A percentile compares a stretch with the other conserved stretches of the same genome.
phyloP scores from a whole-genome alignment of 2,888 invertebrate genomes.

The Pemphredon lugubris region DNA sequence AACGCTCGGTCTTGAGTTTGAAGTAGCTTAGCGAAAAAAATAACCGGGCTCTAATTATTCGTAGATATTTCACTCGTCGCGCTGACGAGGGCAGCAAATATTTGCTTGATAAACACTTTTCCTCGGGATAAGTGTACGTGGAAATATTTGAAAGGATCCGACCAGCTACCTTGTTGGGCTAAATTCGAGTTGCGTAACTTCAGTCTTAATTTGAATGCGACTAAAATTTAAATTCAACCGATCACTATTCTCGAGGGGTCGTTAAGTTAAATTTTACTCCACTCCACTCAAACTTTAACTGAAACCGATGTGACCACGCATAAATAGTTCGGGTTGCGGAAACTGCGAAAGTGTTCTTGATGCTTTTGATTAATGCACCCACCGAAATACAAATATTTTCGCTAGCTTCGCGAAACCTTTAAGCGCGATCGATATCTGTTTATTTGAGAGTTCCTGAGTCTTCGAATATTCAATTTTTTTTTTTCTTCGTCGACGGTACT shows the following conservation, averaged over 20 bases:
- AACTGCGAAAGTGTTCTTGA: conserved; percentile 8
- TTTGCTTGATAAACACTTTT: conserved; percentile 19
- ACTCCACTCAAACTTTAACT: conserved; percentile 1
- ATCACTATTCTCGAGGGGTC: conserved; percentile 33
- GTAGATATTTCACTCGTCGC: too few relatives aligned
- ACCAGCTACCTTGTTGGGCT: conserved; percentile 1
- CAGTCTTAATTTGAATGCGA: conserved; percentile 31
- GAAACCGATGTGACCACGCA: conserved; percentile 1
- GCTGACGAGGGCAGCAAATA: conserved; percentile 19
- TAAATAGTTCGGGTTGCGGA: conserved; percentile 25
- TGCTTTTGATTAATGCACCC: background rate
- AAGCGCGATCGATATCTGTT: too few relatives aligned
- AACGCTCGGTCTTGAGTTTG: too few relatives aligned
- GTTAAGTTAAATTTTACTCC: conserved; percentile 10
- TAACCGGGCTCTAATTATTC: too few relatives aligned
- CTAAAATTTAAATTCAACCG: conserved; percentile 33
- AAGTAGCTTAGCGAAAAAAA: too few relatives aligned
- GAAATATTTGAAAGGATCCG: conserved; percentile 20
- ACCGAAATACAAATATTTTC: background rate
- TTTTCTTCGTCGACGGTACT: too few relatives aligned
- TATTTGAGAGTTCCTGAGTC: too few relatives aligned
- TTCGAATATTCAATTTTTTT: too few relatives aligned
- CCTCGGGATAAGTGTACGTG: conserved; percentile 32
- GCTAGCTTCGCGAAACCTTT: too few relatives aligned
- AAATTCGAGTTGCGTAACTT: conserved; percentile 6